Evolutionary conservation across 2,888 invertebrate species (phyloP).

Genomic region (Drosophila algonquin): DNA sequence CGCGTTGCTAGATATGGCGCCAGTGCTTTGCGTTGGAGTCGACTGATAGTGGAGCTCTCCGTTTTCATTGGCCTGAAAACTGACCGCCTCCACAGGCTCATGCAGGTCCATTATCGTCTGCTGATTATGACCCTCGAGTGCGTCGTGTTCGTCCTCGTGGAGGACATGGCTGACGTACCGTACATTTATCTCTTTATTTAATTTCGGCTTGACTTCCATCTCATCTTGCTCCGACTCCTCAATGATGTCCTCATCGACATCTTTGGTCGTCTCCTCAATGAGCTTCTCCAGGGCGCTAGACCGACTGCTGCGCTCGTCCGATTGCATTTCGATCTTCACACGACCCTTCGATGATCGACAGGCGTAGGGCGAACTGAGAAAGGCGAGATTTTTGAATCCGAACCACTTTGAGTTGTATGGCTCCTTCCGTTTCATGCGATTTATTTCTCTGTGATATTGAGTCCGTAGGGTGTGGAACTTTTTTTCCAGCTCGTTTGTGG

Average conservation of each 20-base stretch:
- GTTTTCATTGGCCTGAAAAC: conserved; percentile 79
- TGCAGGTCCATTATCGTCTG: conserved; percentile 67
- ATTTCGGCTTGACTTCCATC: conserved; percentile 78
- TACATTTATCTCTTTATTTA: conserved; percentile 70
- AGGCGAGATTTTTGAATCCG: conserved; percentile 86
- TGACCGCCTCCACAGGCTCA: conserved; percentile 70
- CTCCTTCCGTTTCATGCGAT: conserved; percentile 85
- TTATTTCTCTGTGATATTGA: conserved; percentile 87
- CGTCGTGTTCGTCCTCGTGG: conserved; percentile 60
- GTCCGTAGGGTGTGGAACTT: conserved; percentile 87
- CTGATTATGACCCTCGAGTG: conserved; percentile 61
- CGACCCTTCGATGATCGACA: conserved; percentile 82
- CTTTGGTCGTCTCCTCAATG: conserved; percentile 83
- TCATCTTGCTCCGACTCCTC: conserved; percentile 72
- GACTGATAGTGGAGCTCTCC: conserved; percentile 80
- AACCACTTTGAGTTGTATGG: conserved; percentile 86
- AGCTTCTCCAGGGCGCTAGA: conserved; percentile 82
- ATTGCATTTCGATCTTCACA: conserved; percentile 79
- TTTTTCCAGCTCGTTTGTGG: conserved; percentile 85
- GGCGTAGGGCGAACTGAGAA: conserved; percentile 86
- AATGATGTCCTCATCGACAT: conserved; percentile 79
- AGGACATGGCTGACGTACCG: conserved; percentile 64
- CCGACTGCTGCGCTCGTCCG: conserved; percentile 77
- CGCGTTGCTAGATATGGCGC: conserved; percentile 37
- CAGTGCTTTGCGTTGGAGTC: conserved; percentile 14